Percentiles rank a stretch among this genome's conserved stretches.
These are phyloP conservation scores for Cyclophora punctaria DNA, from an alignment of 2,888 invertebrate species.

Conservation along the genomic window DNA sequence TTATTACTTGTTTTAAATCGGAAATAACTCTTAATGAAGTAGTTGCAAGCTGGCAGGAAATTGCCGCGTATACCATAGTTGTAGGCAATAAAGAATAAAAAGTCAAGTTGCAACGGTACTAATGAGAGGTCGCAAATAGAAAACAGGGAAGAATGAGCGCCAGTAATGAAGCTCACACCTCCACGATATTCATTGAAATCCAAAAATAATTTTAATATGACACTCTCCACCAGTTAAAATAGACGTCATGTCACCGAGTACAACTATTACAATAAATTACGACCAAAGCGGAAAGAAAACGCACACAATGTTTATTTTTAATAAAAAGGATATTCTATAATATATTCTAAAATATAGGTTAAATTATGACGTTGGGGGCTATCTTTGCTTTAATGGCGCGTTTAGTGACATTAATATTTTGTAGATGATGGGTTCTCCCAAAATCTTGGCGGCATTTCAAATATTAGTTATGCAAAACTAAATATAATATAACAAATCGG, in stretches of 20 bases:
- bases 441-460: constrained; percentile 63
- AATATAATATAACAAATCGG: constrained; percentile 44
- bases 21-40: background rate
- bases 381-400: constrained; percentile 50
- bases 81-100: constrained; percentile 9
- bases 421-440: constrained; percentile 43
- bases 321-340: constrained; percentile 35
- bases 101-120: constrained; percentile 8
- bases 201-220: background rate
- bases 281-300: constrained; percentile 22
- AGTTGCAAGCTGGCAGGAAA: constrained; percentile 6
- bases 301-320: constrained; percentile 25
- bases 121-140: constrained; percentile 14
- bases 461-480: constrained; percentile 37
- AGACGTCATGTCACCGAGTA: constrained; percentile 19
- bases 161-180: background rate
- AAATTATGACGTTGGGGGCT: constrained; percentile 40
- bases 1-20: no score
- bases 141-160: background rate
- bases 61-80: constrained; percentile 9
- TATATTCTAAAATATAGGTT: constrained; percentile 36
- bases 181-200: background rate
- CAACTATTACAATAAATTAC: constrained; percentile 24
- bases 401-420: constrained; percentile 54
- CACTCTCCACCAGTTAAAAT: constrained; percentile 14